Conservation (phyloP, 2,113 vertebrate genomes). For the Antigone vipio region DNA sequence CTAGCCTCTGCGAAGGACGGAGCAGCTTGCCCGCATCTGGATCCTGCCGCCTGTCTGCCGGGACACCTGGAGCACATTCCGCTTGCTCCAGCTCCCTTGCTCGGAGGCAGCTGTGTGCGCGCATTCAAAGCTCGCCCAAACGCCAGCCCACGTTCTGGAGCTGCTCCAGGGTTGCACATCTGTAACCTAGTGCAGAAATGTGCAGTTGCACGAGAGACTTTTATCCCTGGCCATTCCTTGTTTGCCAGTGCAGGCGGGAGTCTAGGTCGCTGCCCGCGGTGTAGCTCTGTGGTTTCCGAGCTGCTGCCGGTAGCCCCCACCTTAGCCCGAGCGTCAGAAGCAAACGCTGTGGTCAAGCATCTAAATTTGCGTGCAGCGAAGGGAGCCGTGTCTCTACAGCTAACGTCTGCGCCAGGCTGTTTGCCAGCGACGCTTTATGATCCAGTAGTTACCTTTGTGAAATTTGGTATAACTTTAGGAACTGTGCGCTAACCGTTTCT, state of each 20-base stretch:
- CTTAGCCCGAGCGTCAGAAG: rapidly evolving
- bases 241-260: not conserved
- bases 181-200: not conserved
- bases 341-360: not conserved
- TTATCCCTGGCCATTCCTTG: not conserved
- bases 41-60: not conserved
- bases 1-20: not conserved
- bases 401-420: not conserved
- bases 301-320: not conserved
- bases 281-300: not conserved
- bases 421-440: not conserved
- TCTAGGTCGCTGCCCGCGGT: rapidly evolving
- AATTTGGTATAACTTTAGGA: not conserved
- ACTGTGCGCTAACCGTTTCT: not conserved
- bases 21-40: not conserved
- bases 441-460: not conserved
- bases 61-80: not conserved
- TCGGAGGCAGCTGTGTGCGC: not conserved
- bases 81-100: not conserved
- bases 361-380: not conserved
- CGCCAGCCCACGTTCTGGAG: not conserved
- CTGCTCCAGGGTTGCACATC: not conserved
- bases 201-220: not conserved
- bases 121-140: not conserved
- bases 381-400: not conserved